phyloP scores from a whole-genome alignment of 2,113 vertebrate genomes.

The Halcyon senegalensis region DNA sequence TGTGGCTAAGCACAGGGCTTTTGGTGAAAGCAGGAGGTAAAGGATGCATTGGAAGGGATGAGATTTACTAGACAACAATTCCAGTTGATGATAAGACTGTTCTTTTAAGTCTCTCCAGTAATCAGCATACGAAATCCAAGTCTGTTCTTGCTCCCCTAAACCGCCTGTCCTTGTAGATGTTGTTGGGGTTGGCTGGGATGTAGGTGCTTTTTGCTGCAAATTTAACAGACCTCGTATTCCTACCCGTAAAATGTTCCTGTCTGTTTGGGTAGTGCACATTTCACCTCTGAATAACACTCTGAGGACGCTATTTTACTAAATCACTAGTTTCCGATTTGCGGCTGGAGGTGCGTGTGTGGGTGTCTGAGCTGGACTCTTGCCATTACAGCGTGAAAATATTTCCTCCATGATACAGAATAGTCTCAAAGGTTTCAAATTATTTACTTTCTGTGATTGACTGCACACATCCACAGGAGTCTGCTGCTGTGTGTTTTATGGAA shows the following conservation, averaged over 20 bases:
- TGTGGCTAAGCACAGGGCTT: not conserved
- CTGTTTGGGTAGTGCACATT: not conserved
- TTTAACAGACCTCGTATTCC: not conserved
- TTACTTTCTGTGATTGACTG: not conserved
- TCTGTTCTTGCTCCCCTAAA: not conserved
- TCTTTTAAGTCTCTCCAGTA: not conserved
- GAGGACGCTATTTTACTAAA: not conserved
- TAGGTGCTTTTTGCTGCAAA: not conserved
- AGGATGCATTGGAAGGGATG: not conserved
- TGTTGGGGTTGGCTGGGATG: not conserved
- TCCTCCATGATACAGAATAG: not conserved
- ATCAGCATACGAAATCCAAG: not conserved
- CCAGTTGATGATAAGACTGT: not conserved
- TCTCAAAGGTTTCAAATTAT: not conserved
- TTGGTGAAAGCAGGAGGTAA: not conserved
- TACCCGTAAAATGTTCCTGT: not conserved
- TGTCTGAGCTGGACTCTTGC: not conserved
- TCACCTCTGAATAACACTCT: not conserved
- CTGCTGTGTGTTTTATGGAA: not conserved
- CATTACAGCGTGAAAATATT: not conserved
- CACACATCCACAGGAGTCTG: not conserved
- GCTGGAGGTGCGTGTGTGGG: not conserved
- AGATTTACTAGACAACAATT: not conserved
- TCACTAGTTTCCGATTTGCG: not conserved
- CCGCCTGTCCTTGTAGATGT: not conserved